These are phyloP conservation scores for Platichthys stellatus DNA, from an alignment of 2,113 vertebrate genomes.

Conservation along the genomic window DNA sequence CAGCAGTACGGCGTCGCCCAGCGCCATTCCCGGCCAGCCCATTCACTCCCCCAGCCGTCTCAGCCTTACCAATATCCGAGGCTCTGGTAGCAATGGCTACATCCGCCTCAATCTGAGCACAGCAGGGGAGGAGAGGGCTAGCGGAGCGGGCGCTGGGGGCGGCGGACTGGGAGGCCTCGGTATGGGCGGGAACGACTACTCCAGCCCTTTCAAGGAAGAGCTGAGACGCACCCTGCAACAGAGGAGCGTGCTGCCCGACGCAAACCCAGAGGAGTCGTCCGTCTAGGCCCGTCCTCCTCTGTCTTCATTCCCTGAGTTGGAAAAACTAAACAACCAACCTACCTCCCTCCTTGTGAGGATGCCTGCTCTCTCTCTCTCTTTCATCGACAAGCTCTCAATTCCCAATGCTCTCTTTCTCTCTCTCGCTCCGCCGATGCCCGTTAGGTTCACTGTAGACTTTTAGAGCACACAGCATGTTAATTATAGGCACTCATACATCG, in stretches of 20 bases:
- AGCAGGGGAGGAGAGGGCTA: constrained; percentile 86
- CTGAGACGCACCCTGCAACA: constrained; percentile 87
- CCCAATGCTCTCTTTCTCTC: constrained; percentile 40
- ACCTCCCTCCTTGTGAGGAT: constrained; percentile 82
- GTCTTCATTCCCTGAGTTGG: constrained; percentile 43
- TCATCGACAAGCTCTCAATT: constrained; percentile 55
- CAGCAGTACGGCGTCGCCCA: constrained; percentile 83
- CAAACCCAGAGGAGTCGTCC: constrained; percentile 97
- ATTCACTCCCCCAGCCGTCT: constrained; percentile 92
- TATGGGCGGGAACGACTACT: constrained; percentile 81
- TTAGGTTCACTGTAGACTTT: constrained; percentile 72
- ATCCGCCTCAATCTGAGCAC: constrained; percentile 93
- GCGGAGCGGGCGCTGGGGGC: constrained; percentile 85
- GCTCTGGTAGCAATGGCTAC: constrained; percentile 92
- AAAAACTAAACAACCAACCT: constrained; percentile 77
- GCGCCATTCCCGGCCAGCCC: constrained; percentile 93
- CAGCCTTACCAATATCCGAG: constrained; percentile 92
- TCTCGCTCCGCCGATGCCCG: constrained; percentile 73
- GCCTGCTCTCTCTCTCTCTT: constrained; percentile 71
- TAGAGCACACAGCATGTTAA: constrained; percentile 76
- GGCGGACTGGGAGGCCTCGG: constrained; percentile 75
- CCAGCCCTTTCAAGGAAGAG: constrained; percentile 86
- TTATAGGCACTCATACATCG: constrained; percentile 59
- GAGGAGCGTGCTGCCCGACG: constrained; percentile 92
- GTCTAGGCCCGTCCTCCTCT: constrained; percentile 80